A percentile compares a stretch with the other conserved stretches of the same genome.
Conservation (phyloP, 1,140 invertebrate species). For the Amyelois transitella region DNA sequence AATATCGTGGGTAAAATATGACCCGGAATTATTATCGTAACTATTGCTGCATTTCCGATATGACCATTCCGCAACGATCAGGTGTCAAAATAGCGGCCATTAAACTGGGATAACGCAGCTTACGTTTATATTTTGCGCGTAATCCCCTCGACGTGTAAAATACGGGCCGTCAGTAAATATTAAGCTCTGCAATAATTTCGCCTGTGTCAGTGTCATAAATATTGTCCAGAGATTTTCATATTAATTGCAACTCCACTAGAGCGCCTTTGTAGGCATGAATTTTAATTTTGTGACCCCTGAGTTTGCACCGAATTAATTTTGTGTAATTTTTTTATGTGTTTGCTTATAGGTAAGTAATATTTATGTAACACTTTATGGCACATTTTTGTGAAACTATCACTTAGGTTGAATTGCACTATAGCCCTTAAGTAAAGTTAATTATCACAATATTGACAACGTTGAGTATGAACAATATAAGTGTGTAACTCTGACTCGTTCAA, state of each 20-base stretch:
- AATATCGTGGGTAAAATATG: not conserved
- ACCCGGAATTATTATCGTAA: not conserved
- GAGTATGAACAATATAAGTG: too few species aligned
- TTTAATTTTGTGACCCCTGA: conserved; percentile 42
- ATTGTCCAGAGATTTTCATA: conserved; percentile 64
- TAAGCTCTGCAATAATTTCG: conserved; percentile 58
- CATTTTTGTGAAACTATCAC: too few species aligned
- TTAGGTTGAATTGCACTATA: too few species aligned
- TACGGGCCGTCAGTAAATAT: conserved; percentile 65
- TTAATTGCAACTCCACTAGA: conserved; percentile 61
- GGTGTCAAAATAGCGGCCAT: conserved; percentile 59
- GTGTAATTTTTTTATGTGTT: not conserved
- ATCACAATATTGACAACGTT: too few species aligned
- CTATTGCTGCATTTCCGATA: not conserved
- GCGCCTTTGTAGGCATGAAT: conserved; percentile 52
- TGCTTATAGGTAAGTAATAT: not conserved
- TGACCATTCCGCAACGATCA: conserved; percentile 33
- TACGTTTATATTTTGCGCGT: conserved; percentile 60
- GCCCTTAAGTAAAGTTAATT: too few species aligned
- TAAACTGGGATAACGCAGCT: conserved; percentile 60
- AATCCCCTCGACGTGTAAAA: conserved; percentile 62
- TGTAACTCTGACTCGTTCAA: too few species aligned
- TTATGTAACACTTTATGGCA: too few species aligned
- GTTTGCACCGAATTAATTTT: not conserved
- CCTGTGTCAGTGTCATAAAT: conserved; percentile 58